A percentile compares a stretch with the other conserved stretches of the same genome.
These are phyloP conservation scores for Temnothorax nylanderi DNA, from an alignment of 1,140 invertebrate genomes.

Conservation along the genomic window DNA sequence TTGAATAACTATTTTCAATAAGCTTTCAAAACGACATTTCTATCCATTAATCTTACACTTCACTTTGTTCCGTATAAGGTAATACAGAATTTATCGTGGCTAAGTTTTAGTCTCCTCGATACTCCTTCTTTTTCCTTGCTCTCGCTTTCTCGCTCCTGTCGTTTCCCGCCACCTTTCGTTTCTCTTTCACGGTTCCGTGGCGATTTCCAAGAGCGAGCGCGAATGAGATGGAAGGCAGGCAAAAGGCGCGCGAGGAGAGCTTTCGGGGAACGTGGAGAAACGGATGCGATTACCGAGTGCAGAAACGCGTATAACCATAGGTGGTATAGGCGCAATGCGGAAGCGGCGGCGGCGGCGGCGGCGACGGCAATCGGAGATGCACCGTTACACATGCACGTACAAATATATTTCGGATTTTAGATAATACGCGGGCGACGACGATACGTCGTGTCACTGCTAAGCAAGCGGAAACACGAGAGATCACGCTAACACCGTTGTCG, in stretches of 20 bases:
- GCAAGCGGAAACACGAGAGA: slow-evolving; percentile 1
- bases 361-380: background rate
- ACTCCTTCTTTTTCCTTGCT: background rate
- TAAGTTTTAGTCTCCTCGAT: background rate
- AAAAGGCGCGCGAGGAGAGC: slow-evolving; percentile 19
- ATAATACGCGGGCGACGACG: background rate
- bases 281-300: slow-evolving; percentile 62
- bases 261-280: slow-evolving; percentile 48
- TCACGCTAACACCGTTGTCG: background rate
- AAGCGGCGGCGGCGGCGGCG: slow-evolving; percentile 11
- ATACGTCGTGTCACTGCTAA: background rate
- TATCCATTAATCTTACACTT: slow-evolving; percentile 21
- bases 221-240: slow-evolving; percentile 19
- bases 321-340: slow-evolving; percentile 49
- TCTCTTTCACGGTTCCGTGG: slow-evolving; percentile 53
- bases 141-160: slow-evolving; percentile 16
- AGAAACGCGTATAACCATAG: slow-evolving; percentile 62
- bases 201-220: slow-evolving; percentile 38
- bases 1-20: slow-evolving; percentile 23
- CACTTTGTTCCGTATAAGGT: slow-evolving; percentile 21
- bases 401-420: slow-evolving; percentile 37
- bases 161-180: slow-evolving; percentile 37
- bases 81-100: slow-evolving; percentile 22
- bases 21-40: slow-evolving; percentile 12
- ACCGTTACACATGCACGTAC: slow-evolving; percentile 5